phyloP scores from a whole-genome alignment of 2,113 vertebrate genomes.

The Caloenas nicobarica region DNA sequence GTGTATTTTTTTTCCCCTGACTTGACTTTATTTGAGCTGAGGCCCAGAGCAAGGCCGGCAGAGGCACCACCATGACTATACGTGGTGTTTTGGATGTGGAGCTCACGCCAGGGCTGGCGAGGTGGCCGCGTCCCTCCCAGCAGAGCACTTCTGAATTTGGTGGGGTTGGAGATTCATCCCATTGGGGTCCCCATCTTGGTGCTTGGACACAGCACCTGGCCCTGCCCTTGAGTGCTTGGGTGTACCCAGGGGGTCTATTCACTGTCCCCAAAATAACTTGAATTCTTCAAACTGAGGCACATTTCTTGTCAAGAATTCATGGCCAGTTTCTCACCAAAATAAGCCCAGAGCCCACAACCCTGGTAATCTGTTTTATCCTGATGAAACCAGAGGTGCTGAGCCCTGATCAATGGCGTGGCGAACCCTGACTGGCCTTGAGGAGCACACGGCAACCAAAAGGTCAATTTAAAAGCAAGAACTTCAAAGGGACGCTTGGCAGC shows the following conservation, averaged over 20 bases:
- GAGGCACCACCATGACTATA: fast-evolving
- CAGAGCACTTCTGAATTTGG: neutral
- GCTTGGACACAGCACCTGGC: neutral
- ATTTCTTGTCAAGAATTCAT: neutral
- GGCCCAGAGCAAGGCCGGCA: neutral
- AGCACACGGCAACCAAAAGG: neutral
- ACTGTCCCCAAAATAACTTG: neutral
- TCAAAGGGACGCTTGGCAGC: neutral
- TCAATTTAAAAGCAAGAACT: neutral
- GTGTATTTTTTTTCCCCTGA: neutral
- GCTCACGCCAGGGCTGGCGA: neutral
- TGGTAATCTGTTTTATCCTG: neutral
- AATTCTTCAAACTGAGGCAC: neutral
- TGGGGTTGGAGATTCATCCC: neutral
- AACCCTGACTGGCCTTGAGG: fast-evolving
- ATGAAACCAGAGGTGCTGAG: neutral
- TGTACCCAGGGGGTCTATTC: neutral
- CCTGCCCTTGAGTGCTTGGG: neutral
- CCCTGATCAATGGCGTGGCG: neutral
- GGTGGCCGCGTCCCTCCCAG: neutral
- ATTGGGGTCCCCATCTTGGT: neutral
- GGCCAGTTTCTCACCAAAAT: neutral
- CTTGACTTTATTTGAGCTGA: neutral
- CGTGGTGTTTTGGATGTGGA: neutral
- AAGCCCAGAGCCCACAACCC: neutral